Evolutionary conservation across 2,888 invertebrate genomes (phyloP).

Genomic region (Anoncus sp.): DNA sequence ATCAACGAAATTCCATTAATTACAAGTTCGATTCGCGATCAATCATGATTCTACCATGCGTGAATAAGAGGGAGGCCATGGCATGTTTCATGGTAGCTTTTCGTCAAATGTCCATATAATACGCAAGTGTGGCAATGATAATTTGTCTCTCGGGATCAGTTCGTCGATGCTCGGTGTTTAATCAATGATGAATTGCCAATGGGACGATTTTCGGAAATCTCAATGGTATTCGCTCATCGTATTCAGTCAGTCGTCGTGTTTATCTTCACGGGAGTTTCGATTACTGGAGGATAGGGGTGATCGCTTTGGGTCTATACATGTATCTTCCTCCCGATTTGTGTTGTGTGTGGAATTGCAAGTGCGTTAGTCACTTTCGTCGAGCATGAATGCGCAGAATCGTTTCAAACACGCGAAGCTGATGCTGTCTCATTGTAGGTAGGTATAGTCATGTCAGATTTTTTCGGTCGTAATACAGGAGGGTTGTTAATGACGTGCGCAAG

Average conservation of each 20-base stretch:
- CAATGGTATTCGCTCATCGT: constrained; percentile 21
- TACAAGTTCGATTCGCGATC: background rate
- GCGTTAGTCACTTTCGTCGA: constrained; percentile 12
- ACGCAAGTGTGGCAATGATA: constrained; percentile 20
- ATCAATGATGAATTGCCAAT: constrained; percentile 49
- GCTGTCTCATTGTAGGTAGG: constrained; percentile 10
- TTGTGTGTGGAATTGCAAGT: constrained; percentile 34
- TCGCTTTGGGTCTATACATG: constrained; percentile 5
- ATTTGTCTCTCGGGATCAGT: constrained; percentile 8
- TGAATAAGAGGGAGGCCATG: background rate
- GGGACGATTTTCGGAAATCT: constrained; percentile 33
- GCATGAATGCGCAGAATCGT: constrained; percentile 40
- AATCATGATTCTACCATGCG: constrained; percentile 7
- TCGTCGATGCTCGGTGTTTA: constrained; percentile 20
- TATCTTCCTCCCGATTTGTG: constrained; percentile 14
- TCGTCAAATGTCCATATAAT: background rate
- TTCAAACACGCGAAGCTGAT: constrained; percentile 26
- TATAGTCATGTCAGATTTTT: constrained; percentile 13
- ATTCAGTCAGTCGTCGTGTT: constrained; percentile 43
- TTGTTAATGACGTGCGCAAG: background rate
- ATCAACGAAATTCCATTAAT: constrained; percentile 15
- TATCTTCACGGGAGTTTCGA: constrained; percentile 42
- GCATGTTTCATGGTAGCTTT: constrained; percentile 8
- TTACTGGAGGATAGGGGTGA: constrained; percentile 11
- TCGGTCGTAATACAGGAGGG: constrained; percentile 8